These are phyloP conservation scores for Nothocercus julius DNA, from an alignment of 2,113 vertebrate genomes.

Conservation along the genomic window DNA sequence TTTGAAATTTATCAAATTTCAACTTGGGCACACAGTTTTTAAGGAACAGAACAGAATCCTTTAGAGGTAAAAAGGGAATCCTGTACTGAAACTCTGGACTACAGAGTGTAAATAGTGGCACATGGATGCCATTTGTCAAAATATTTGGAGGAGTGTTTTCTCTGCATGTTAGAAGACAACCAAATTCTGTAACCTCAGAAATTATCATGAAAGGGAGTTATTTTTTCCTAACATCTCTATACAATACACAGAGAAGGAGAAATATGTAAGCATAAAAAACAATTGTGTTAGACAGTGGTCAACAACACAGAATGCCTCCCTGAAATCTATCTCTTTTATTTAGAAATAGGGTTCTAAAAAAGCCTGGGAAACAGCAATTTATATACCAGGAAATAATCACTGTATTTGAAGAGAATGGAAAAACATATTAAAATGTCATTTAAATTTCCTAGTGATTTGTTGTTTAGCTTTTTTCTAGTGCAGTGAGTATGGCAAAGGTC, in stretches of 20 bases:
- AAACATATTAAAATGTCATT: conserved; percentile 53
- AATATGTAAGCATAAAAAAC: background rate
- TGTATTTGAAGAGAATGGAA: conserved; percentile 35
- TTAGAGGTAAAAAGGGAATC: background rate
- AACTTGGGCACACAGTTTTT: background rate
- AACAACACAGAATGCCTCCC: background rate
- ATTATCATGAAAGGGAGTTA: background rate
- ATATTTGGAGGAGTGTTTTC: background rate
- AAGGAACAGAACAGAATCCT: background rate
- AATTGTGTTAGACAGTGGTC: background rate
- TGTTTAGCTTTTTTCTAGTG: background rate
- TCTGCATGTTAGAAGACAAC: background rate
- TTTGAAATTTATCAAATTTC: too few relatives aligned
- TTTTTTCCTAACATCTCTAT: background rate
- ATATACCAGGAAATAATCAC: background rate
- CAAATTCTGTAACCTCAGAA: background rate
- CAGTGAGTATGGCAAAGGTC: conserved; percentile 34
- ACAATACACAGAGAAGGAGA: background rate
- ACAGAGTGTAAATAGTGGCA: background rate
- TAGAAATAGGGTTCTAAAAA: background rate
- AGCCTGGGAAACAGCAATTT: background rate
- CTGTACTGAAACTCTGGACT: background rate
- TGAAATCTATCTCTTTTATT: background rate
- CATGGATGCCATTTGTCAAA: background rate
- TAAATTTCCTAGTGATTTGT: conserved; percentile 6